phyloP scores from a whole-genome alignment of 2,113 vertebrate genomes.

The Emydocephalus ijimae region DNA sequence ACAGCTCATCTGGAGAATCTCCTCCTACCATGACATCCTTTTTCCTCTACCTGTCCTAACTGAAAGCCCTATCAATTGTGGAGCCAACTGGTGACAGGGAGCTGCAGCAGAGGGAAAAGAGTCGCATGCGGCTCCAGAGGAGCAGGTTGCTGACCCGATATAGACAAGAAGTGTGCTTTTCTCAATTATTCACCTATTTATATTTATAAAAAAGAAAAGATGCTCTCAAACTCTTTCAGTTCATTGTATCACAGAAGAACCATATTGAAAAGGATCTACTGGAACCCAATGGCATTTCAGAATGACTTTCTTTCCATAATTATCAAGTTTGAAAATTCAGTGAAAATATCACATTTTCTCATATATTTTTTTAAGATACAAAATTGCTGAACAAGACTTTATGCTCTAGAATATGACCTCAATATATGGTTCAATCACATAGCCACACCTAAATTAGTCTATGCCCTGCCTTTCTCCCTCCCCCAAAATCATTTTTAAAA shows the following conservation, averaged over 20 bases:
- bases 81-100: no score
- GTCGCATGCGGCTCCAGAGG: no score
- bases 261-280: slow-evolving; percentile 6
- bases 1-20: no score
- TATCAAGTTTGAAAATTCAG: slow-evolving; percentile 52
- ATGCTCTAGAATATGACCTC: slow-evolving; percentile 52
- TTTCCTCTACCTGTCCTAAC: no score
- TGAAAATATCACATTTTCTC: slow-evolving; percentile 51
- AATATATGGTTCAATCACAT: slow-evolving; percentile 30
- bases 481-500: not conserved
- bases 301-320: slow-evolving; percentile 50
- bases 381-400: slow-evolving; percentile 47
- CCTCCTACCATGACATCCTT: no score
- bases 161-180: not conserved
- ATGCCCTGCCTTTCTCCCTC: not conserved
- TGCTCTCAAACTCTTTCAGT: not conserved
- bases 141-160: no score
- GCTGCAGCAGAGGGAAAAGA: no score
- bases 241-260: not conserved
- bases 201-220: slow-evolving; percentile 25
- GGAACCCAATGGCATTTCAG: slow-evolving; percentile 44
- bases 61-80: no score
- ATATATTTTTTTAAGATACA: slow-evolving; percentile 49
- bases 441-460: slow-evolving; percentile 21
- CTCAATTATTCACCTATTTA: not conserved